Base-by-base conservation (phyloP, 2,888 invertebrate species). In the Cheilosia vernalis region DNA sequence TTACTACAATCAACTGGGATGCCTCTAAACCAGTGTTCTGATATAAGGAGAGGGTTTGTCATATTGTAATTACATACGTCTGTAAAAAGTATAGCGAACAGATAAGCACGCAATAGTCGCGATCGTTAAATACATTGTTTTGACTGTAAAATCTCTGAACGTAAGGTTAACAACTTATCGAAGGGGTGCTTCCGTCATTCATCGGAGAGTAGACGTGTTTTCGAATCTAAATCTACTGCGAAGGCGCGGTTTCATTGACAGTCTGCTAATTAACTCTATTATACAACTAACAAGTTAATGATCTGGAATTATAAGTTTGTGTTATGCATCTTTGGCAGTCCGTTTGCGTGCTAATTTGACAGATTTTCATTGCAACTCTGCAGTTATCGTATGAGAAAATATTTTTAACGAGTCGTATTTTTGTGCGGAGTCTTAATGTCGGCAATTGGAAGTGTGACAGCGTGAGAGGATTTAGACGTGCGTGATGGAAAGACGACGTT, bases 211-310 rank as follows among this genome's bases (percentile, higher is more conserved):
- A 51, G 4, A 24, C 13, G 15, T 15, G 3, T 51, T 51, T 51
- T 51, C 15, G 51, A 37, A 37, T 4, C 2, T 13, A 37, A 37
- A 37, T 51, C 2, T 47, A 17, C 17, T 47, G 44, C 17, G 13
- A 7, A 51, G 51, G 51, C 5, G 24, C 2, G 51, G 51, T 51
- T 51, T 24, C 15, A 51, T 51, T 51, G 51, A 51, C 24, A 51
- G 51, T 27, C 51, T 13, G 24, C 13, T 24, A 51, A 2, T 51
- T 27, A 13, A 15, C 6, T 15, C 2, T 6, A 13, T 51, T 24
- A 13, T 15, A 24, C 6, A 21, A 51, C 13, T 9, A 15, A 0
- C 49, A 21, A 4, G 21, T 21, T 19, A 51, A 55, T 33, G 4
- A 7, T 19, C 1, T 17, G 13, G 27, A 53, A 13, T 27, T 15